phyloP scores from a whole-genome alignment of 2,888 invertebrate species.

The Heliconius sara region DNA sequence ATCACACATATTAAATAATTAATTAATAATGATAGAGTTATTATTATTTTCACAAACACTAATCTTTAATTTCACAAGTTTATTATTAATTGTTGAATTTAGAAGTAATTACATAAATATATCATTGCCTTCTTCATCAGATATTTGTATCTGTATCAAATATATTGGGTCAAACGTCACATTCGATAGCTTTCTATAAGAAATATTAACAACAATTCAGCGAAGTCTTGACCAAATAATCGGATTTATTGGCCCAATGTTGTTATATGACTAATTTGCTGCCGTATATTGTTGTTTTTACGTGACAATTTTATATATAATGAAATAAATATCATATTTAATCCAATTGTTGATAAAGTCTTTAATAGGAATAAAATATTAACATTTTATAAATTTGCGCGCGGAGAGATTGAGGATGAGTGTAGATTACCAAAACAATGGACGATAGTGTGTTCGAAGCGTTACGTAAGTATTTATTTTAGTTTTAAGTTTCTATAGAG shows the following conservation, averaged over 20 bases:
- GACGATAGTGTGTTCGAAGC: conserved; percentile 61
- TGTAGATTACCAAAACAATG: conserved; percentile 33
- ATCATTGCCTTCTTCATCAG: background rate
- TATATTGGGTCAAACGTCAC: background rate
- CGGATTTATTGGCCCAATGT: background rate
- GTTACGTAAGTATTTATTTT: conserved; percentile 75
- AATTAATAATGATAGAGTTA: background rate
- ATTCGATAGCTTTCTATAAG: background rate
- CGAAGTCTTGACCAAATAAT: background rate
- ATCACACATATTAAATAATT: background rate
- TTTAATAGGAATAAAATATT: background rate
- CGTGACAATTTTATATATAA: conserved; percentile 15
- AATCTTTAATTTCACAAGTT: background rate
- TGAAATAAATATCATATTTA: conserved; percentile 2
- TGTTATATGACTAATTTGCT: conserved; percentile 1
- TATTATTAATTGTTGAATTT: conserved; percentile 10
- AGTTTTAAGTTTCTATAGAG: conserved; percentile 58
- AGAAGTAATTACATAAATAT: background rate
- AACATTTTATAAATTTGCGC: background rate
- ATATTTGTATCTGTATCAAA: conserved; percentile 1
- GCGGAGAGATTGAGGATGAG: conserved; percentile 15
- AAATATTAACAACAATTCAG: background rate
- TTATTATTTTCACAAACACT: conserved; percentile 1
- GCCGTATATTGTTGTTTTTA: conserved; percentile 11
- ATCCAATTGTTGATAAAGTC: conserved; percentile 7